Percentiles rank a stretch among this genome's conserved stretches.
Evolutionary conservation across 2,113 vertebrate species (phyloP).

Genomic region (Sylvietta virens): DNA sequence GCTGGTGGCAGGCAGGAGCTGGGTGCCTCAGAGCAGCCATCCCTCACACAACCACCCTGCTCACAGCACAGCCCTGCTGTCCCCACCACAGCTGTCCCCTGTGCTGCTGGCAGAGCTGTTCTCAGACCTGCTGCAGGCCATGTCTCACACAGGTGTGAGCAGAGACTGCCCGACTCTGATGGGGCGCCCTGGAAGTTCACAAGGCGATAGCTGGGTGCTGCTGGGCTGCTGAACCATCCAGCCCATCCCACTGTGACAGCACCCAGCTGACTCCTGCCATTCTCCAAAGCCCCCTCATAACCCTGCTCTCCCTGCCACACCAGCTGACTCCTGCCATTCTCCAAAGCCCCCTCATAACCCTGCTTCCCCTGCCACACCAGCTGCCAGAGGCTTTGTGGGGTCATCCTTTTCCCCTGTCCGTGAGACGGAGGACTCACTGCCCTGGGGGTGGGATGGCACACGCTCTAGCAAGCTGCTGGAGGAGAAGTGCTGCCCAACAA

Average conservation of each 20-base stretch:
- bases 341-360: not conserved
- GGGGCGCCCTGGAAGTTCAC: not conserved
- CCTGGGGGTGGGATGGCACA: too few species aligned
- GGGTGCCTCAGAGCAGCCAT: not conserved
- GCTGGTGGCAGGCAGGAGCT: not conserved
- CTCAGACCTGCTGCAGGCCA: not conserved
- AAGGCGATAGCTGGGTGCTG: rapidly evolving
- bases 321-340: not conserved
- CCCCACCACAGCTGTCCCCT: not conserved
- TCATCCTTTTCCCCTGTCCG: rapidly evolving
- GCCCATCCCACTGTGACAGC: not conserved
- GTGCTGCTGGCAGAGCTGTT: not conserved
- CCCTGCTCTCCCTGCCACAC: not conserved
- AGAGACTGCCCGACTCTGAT: not conserved
- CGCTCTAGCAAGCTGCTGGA: not conserved
- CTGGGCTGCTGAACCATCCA: not conserved
- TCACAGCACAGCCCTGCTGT: not conserved
- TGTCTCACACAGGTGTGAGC: not conserved
- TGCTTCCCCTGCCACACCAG: rapidly evolving
- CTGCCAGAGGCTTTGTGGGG: not conserved
- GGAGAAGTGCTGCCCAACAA: not conserved
- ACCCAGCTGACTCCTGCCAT: not conserved
- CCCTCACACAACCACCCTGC: not conserved
- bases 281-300: not conserved
- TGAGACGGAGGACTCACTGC: not conserved